Percentiles rank a stretch among this genome's conserved stretches.
phyloP scores from a whole-genome alignment of 1,140 invertebrate species.

The Hycleus cichorii region DNA sequence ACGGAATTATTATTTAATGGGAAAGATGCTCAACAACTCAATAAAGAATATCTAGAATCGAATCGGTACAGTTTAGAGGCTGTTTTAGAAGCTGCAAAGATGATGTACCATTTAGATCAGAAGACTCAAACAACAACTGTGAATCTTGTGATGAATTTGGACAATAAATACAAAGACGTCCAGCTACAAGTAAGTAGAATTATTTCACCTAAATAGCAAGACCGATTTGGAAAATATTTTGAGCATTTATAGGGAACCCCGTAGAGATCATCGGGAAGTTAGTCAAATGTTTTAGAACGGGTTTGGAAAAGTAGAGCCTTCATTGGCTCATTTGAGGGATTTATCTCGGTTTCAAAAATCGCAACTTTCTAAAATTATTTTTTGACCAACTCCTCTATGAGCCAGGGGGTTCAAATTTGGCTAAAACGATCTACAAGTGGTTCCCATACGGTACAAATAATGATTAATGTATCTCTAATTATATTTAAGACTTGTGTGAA shows the following conservation, averaged over 20 bases:
- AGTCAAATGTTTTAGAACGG: too few species aligned
- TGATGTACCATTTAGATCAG: constrained; percentile 60
- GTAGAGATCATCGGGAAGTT: too few species aligned
- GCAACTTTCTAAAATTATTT: too few species aligned
- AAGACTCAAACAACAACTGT: constrained; percentile 54
- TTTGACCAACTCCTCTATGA: too few species aligned
- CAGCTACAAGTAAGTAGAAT: constrained; percentile 45
- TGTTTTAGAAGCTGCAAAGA: constrained; percentile 63
- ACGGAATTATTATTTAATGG: constrained; percentile 55
- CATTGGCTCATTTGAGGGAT: too few species aligned
- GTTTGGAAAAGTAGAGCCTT: too few species aligned
- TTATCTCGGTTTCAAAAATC: too few species aligned
- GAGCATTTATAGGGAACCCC: neutral
- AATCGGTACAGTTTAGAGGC: constrained; percentile 58
- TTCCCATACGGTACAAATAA: neutral
- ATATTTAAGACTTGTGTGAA: constrained; percentile 61
- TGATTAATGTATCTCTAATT: constrained; percentile 1
- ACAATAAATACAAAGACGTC: constrained; percentile 49
- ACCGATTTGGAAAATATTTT: too few species aligned
- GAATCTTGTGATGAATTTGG: constrained; percentile 53
- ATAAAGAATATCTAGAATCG: constrained; percentile 59
- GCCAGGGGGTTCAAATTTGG: too few species aligned
- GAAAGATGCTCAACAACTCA: constrained; percentile 57
- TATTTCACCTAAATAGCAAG: neutral
- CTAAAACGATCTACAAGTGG: too few species aligned